A percentile compares a stretch with the other conserved stretches of the same genome.
Conservation (phyloP, 2,797 vertebrate genomes). For the Nyctalus aviator region DNA sequence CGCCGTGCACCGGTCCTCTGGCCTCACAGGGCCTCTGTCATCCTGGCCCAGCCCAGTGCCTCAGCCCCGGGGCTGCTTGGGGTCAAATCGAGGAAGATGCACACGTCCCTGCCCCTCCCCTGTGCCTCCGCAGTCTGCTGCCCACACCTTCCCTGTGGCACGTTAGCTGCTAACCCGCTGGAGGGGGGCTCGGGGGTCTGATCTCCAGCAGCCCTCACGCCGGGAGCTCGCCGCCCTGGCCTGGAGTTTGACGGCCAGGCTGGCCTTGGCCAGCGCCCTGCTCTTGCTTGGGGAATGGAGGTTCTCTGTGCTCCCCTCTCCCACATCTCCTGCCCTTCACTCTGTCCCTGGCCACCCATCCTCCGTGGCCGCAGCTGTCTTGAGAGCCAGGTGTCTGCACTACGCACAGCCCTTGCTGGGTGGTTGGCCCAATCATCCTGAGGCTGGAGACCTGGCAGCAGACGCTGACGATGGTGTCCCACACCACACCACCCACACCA, state of each 20-base stretch:
- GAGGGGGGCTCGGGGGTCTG: background rate
- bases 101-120: background rate
- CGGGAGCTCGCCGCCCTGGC: background rate
- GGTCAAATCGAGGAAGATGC: background rate
- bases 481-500: background rate
- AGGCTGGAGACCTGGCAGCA: background rate
- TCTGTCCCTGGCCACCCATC: background rate
- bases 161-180: background rate
- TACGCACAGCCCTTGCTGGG: background rate
- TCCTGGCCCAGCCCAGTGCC: background rate
- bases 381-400: background rate
- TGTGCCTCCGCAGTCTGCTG: background rate
- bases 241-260: background rate
- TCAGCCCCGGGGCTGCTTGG: background rate
- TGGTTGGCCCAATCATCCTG: fast-evolving
- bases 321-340: background rate
- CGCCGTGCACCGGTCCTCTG: background rate
- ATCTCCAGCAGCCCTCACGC: background rate
- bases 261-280: background rate
- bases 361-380: fast-evolving
- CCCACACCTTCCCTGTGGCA: background rate
- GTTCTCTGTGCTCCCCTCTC: background rate
- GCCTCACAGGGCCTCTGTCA: background rate
- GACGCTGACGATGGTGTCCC: background rate
- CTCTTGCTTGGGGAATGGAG: background rate